These are phyloP conservation scores for Calliphora vicina DNA, from an alignment of 1,140 invertebrate genomes.

Conservation along the genomic window DNA sequence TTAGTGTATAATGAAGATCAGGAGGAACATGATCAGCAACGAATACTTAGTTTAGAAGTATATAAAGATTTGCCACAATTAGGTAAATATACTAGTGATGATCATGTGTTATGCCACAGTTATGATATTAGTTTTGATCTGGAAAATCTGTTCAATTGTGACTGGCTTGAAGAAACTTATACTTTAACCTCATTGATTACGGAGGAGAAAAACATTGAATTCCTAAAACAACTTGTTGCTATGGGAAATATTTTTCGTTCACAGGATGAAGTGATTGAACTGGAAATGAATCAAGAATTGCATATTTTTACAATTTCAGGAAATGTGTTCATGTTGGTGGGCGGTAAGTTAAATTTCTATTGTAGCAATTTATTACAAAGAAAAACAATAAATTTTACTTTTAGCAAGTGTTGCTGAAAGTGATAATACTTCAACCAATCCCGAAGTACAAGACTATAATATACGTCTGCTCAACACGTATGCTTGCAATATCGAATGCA, in stretches of 20 bases:
- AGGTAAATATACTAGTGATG: constrained; percentile 37
- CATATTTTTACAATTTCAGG: constrained; percentile 41
- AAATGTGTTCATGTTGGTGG: constrained; percentile 32
- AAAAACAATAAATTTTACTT: constrained; percentile 33
- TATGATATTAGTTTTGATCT: constrained; percentile 56
- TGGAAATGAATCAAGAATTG: constrained; percentile 37
- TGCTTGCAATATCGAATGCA: constrained; percentile 44
- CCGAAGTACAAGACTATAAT: constrained; percentile 38
- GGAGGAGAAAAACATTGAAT: constrained; percentile 42
- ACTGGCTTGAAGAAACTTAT: constrained; percentile 49
- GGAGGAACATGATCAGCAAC: background rate
- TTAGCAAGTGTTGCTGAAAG: constrained; percentile 16
- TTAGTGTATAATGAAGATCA: constrained; percentile 24
- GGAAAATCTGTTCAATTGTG: constrained; percentile 51
- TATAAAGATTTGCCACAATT: constrained; percentile 51
- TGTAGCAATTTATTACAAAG: background rate
- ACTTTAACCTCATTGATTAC: constrained; percentile 45
- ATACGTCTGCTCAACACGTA: constrained; percentile 51
- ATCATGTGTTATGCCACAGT: constrained; percentile 43
- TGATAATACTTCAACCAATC: background rate
- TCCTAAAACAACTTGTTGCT: constrained; percentile 44
- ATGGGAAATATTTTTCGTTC: background rate
- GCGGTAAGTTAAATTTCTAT: constrained; percentile 20
- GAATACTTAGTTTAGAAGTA: constrained; percentile 45
- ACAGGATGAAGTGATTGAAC: constrained; percentile 34